These are phyloP conservation scores for Caranx melampygus DNA, from an alignment of 2,113 vertebrate species.

Conservation along the genomic window DNA sequence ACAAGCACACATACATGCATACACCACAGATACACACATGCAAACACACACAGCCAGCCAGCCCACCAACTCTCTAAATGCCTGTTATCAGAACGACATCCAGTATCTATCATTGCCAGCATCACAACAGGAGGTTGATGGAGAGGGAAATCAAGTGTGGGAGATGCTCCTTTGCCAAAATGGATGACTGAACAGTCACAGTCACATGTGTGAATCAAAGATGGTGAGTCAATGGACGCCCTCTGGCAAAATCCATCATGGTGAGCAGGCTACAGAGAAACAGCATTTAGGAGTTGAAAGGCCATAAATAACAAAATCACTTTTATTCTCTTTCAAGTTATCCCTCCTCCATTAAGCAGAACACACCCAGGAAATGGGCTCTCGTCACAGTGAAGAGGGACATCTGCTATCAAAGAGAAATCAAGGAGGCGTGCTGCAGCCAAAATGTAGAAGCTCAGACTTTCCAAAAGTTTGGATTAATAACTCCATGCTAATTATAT, in stretches of 20 bases:
- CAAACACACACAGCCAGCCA: slow-evolving; percentile 15
- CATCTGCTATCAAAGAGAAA: slow-evolving; percentile 61
- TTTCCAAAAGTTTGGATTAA: slow-evolving; percentile 58
- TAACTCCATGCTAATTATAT: slow-evolving; percentile 67
- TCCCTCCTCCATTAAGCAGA: slow-evolving; percentile 35
- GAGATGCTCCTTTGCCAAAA: slow-evolving; percentile 54
- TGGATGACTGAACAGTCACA: slow-evolving; percentile 40
- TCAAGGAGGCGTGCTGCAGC: slow-evolving; percentile 41
- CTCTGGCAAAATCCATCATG: slow-evolving; percentile 36
- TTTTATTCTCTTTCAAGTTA: slow-evolving; percentile 51
- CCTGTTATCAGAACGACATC: slow-evolving; percentile 55
- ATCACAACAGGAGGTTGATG: slow-evolving; percentile 57
- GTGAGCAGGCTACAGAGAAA: slow-evolving; percentile 28
- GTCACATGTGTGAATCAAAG: slow-evolving; percentile 58
- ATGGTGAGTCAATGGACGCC: slow-evolving; percentile 47
- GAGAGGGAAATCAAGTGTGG: slow-evolving; percentile 43
- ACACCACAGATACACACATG: slow-evolving; percentile 8
- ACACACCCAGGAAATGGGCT: slow-evolving; percentile 40
- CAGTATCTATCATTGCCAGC: slow-evolving; percentile 38
- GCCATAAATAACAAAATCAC: slow-evolving; percentile 41
- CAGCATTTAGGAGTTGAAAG: slow-evolving; percentile 37
- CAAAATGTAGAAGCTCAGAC: slow-evolving; percentile 51
- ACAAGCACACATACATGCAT: slow-evolving; percentile 9
- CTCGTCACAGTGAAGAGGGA: slow-evolving; percentile 42
- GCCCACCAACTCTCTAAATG: slow-evolving; percentile 47